phyloP scores from a whole-genome alignment of 1,140 invertebrate species.

The Bradysia coprophila region DNA sequence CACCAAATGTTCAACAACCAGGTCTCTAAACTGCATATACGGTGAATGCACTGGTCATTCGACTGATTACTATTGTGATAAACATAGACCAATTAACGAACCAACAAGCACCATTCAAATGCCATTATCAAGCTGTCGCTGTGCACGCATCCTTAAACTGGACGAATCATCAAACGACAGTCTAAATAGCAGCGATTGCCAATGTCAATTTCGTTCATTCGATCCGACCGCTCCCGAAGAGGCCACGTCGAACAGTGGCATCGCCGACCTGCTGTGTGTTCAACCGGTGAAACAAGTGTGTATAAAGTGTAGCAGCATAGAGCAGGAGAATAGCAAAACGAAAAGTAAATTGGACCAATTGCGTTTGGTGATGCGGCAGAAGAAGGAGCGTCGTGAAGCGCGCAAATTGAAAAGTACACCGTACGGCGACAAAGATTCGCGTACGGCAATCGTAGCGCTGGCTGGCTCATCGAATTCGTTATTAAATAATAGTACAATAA shows the following conservation, averaged over 20 bases:
- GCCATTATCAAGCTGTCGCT: not conserved
- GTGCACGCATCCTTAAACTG: not conserved
- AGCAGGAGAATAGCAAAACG: conserved; percentile 56
- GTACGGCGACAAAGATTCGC: conserved; percentile 31
- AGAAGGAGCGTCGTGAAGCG: conserved; percentile 58
- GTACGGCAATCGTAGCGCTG: not conserved
- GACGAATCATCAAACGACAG: not conserved
- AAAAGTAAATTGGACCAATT: conserved; percentile 72
- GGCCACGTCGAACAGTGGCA: not conserved
- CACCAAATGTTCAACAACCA: too few relatives aligned
- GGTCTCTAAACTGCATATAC: conserved; percentile 13
- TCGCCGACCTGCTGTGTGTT: not conserved
- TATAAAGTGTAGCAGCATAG: conserved; percentile 27
- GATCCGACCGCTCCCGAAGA: not conserved
- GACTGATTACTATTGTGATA: not conserved
- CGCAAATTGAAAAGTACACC: conserved; percentile 54
- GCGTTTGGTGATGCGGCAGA: conserved; percentile 72
- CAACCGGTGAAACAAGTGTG: conserved; percentile 8
- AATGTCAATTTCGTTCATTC: not conserved
- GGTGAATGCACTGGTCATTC: conserved; percentile 14
- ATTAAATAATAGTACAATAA: not conserved
- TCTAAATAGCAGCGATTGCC: not conserved
- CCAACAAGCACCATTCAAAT: not conserved
- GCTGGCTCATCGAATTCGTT: not conserved
- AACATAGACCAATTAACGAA: not conserved